Evolutionary conservation across 2,888 invertebrate genomes (phyloP), one percentile per base, ranked within the genome.

Genomic region (Caenorhabditis parvicauda): DNA sequence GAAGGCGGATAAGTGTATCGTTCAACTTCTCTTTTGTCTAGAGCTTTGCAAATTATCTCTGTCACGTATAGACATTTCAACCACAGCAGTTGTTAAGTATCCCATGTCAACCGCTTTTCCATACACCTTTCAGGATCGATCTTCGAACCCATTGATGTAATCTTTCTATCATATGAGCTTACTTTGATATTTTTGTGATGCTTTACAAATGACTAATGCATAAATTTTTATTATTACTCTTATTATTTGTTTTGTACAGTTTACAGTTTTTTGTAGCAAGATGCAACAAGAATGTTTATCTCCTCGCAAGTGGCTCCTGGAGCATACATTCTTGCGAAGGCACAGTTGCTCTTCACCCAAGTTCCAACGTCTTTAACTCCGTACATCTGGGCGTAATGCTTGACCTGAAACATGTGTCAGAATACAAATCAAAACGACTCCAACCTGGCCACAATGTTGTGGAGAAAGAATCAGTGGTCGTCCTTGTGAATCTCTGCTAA

Each of bases 311-410:
- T 75, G 3, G 79, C 79, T 43, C 67, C 72, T 14, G 79, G 79
- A 22, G 79, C 64, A 58, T 77, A 79, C 72, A 75, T 74, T 54
- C 78, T 74, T 19, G 79, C 79, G 52, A 79, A 77, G 5, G 70
- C 54, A 53, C 79, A 79, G 56, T 79, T 76, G 43, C 56, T 60
- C 28, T 67, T 63, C 6, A 77, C 78, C 73, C 76, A 78, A 24
- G 55, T 50, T 6, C 55, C 55, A 5, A 77, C 76, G 45, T 79
- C 77, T 28, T 58, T 58, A 6, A 79, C 79, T 44, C 71, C 72
- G 58, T 77, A 79, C 59, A 71, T 64, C 19, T 59, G 59, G 6
- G 79, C 74, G 54, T 79, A 79, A 17, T 69, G 59, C 50, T 69
- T 72, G 38, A 79, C 69, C 77, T 77, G 55, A 38, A 60, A 41